Evolutionary conservation across 2,888 invertebrate species (phyloP), one percentile per base, ranked within the genome.

Genomic region (Herminia tarsipennalis): DNA sequence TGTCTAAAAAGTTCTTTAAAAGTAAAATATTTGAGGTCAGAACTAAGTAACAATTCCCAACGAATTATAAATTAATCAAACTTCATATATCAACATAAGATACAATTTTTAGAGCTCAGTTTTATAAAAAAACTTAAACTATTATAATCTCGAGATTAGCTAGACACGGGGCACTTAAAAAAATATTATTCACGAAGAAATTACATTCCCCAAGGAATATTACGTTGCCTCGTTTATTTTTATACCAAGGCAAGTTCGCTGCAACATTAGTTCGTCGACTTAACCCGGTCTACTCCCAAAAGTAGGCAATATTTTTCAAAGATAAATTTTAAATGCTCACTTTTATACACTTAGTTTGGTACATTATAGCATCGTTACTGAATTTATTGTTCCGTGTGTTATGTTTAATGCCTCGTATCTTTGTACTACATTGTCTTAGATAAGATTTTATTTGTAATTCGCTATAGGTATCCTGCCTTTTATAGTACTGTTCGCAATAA

Each of bases 231-330:
- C 73, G 66, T 81, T 82, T 75, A 77, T 80, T 81, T 82, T 81
- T 76, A 79, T 73, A 74, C 69, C 57, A 51, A 66, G 68, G 72
- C 67, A 72, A 76, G 76, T 77, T 75, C 71, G 71, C 56, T 71
- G 81, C 78, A 79, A 80, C 81, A 83, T 84, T 83, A 83, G 83
- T 78, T 81, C 70, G 76, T 76, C 50, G 75, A 77, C 77, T 81
- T 78, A 81, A 79, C 80, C 69, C 70, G 66, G 70, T 76, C 65
- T 66, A 71, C 66, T 59, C 59, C 75, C 73, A 77, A 79, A 83
- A 83, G 74, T 78, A 52, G 78, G 83, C 80, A 83, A 86, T 86
- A 86, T 86, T 85, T 86, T 83, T 82, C 75, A 74, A 77, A 81
- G 78, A 85, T 86, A 86, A 85, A 86, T 84, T 86, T 83, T 83